Conservation (phyloP, 2,113 vertebrate genomes). For the Campylomormyrus tamandua region DNA sequence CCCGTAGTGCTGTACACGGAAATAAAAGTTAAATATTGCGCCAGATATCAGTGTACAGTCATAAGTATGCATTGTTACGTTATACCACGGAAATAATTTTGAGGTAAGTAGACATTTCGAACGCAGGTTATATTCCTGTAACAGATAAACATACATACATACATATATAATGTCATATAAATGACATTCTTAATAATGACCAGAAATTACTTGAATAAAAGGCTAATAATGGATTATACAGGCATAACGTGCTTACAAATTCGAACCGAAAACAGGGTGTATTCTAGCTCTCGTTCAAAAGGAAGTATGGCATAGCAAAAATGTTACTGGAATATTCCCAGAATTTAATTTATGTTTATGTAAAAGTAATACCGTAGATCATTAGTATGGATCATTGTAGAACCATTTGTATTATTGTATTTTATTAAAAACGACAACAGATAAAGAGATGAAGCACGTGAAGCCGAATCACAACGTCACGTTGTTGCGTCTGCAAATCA, state of each 20-base stretch:
- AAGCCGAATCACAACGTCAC: background rate
- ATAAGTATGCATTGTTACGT: background rate
- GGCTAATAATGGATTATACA: background rate
- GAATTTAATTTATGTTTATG: background rate
- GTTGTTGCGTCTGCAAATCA: background rate
- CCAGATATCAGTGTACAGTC: background rate
- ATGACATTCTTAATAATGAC: background rate
- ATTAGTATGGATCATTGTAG: background rate
- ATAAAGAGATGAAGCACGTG: background rate
- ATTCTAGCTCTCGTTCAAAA: background rate
- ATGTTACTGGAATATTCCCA: background rate
- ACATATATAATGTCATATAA: background rate
- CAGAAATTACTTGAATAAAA: background rate
- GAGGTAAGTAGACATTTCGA: background rate
- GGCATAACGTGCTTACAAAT: background rate
- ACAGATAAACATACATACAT: background rate
- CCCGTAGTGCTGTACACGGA: background rate
- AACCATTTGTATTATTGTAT: background rate
- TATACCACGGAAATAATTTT: background rate
- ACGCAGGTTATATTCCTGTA: background rate
- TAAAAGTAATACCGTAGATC: background rate
- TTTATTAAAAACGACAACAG: background rate
- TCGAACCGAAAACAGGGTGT: background rate
- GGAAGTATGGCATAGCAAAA: background rate
- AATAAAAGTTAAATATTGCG: background rate